Conservation (phyloP, 2,797 vertebrate genomes). For the Pteropus rufus region DNA sequence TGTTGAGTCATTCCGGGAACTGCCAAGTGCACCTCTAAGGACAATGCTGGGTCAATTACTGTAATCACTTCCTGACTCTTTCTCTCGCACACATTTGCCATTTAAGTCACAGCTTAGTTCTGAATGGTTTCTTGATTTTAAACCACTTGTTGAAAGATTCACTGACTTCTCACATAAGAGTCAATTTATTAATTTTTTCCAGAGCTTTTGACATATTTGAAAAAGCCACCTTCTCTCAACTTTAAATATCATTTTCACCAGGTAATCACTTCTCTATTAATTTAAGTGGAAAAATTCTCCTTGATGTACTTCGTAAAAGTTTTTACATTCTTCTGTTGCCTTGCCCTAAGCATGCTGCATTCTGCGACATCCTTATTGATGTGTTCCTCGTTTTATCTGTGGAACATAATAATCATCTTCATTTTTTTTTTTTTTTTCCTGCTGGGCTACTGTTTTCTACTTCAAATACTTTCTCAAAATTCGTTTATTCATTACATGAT, state of each 20-base stretch:
- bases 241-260: constrained; percentile 4
- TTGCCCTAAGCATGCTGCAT: background rate
- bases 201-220: background rate
- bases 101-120: background rate
- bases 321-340: background rate
- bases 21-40: background rate
- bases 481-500: background rate
- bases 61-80: background rate
- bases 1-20: constrained; percentile 14
- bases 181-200: constrained; percentile 47
- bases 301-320: background rate
- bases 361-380: background rate
- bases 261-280: background rate
- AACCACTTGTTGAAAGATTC: background rate
- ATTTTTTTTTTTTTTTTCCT: background rate
- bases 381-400: background rate
- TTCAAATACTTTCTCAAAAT: background rate
- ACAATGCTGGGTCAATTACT: background rate
- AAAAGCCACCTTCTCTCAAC: background rate
- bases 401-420: background rate
- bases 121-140: constrained; percentile 64
- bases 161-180: background rate
- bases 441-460: background rate
- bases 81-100: constrained; percentile 14
- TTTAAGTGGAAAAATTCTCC: background rate